Base-by-base conservation (phyloP, 2,888 invertebrate genomes). In the Nemotelus nigrinus region DNA sequence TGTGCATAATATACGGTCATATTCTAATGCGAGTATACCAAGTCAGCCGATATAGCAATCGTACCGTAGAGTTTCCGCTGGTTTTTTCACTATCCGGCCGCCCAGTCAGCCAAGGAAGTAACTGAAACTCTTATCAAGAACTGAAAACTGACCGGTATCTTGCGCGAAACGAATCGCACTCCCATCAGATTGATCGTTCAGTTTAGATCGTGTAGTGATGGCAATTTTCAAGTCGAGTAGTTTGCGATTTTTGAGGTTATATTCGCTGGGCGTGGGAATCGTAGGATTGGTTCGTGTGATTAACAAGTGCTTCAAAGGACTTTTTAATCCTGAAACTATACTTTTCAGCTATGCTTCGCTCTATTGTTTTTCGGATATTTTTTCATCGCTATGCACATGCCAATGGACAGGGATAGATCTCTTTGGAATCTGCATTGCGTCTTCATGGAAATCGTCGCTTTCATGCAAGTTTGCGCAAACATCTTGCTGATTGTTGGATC, bases 401-500 rank as follows among this genome's bases (percentile, higher is more conserved):
- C 25, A 25, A 25, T 25, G 25, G 25, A 1, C 25, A 25, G 25
- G 25, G 25, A 25, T 25, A 25, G 25, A 25, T 25, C 25, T 25
- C 25, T 25, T 25, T 25, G 25, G 25, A 60, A 50, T 8, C 60
- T 74, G 44, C 74, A 74, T 48, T 74, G 74, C 48, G 48, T 63
- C 25, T 74, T 74, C n/a, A 63, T 63, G 63, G 63, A 50, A n/a
- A 6, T 74, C n/a, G 3, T 3, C 8, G n/a, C 60, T 44, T 74
- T 74, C 50, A 25, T 74, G 2, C 60, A 74, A 41, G 43, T 74
- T 39, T 47, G 10, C 3, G 74, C 74, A 2, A 48, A 25, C 7
- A 74, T 74, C 5, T 47, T 74, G 44, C 53, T 74, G 25, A 60
- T 74, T 7, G 39, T 47, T 3, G 74, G 74, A 60, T 60, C 10